Evolutionary conservation across 2,797 vertebrate genomes (phyloP).

Genomic region (Atherinosoma microstoma): DNA sequence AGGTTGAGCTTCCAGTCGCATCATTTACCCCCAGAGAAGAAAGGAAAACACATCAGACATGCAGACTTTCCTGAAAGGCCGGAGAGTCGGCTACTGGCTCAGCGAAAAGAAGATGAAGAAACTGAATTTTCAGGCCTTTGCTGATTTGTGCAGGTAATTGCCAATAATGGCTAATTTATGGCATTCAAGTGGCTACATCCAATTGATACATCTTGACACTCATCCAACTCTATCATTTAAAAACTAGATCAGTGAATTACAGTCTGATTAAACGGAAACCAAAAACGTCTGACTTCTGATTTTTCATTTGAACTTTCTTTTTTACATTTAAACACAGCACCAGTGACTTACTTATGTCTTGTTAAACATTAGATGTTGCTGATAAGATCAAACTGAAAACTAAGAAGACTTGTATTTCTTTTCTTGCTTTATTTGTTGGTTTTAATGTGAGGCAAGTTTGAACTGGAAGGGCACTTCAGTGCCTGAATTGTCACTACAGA

Average conservation of each 20-base stretch:
- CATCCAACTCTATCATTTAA: not conserved
- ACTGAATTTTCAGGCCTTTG: conserved; percentile 97
- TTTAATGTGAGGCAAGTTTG: no score
- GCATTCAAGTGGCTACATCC: not conserved
- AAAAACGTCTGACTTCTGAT: not conserved
- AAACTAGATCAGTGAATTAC: not conserved
- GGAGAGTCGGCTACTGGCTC: conserved; percentile 97
- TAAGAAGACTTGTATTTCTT: not conserved
- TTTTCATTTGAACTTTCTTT: not conserved
- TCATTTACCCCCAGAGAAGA: conserved; percentile 44
- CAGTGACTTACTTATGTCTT: not conserved
- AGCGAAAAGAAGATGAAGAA: conserved; percentile 99
- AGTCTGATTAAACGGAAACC: not conserved
- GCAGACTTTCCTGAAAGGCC: conserved; percentile 97
- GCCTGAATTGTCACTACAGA: not conserved
- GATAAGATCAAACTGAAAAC: conserved; percentile 1
- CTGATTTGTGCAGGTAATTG: conserved; percentile 94
- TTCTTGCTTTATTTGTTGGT: not conserved
- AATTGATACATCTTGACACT: not conserved
- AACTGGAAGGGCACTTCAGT: not conserved
- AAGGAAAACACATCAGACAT: conserved; percentile 76
- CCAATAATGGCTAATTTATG: not conserved
- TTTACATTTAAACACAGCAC: not conserved
- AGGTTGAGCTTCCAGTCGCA: conserved; percentile 65
- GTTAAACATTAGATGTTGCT: conserved; percentile 3